Conservation (phyloP, 1,140 invertebrate species). For the Zaprionus capensis region DNA sequence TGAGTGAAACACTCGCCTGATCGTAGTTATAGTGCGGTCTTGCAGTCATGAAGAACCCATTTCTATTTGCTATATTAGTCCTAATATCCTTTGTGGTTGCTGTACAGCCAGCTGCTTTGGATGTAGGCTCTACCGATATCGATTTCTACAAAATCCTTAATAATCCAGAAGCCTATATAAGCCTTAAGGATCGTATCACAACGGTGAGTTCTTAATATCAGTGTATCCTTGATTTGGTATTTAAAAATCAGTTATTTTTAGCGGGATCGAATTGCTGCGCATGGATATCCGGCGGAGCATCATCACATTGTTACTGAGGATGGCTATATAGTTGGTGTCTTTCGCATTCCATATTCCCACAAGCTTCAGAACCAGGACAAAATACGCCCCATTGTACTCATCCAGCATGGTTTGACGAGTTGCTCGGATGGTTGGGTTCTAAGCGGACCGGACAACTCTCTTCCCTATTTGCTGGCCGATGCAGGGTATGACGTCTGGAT, state of each 20-base stretch:
- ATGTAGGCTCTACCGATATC: slow-evolving; percentile 18
- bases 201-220: slow-evolving; percentile 42
- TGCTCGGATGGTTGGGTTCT: slow-evolving; percentile 91
- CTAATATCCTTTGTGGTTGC: slow-evolving; percentile 10
- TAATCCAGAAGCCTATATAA: slow-evolving; percentile 61
- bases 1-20: background rate
- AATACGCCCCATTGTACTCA: slow-evolving; percentile 86
- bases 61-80: slow-evolving; percentile 4
- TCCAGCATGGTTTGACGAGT: slow-evolving; percentile 89
- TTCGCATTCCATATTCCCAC: slow-evolving; percentile 84
- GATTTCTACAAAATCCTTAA: slow-evolving; percentile 64
- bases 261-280: slow-evolving; percentile 58
- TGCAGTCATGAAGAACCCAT: slow-evolving; percentile 32
- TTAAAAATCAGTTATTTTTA: background rate
- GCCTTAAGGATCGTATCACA: slow-evolving; percentile 32
- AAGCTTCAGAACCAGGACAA: slow-evolving; percentile 55
- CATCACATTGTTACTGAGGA: slow-evolving; percentile 85
- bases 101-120: slow-evolving; percentile 24
- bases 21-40: slow-evolving; percentile 9
- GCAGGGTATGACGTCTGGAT: slow-evolving; percentile 89
- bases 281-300: slow-evolving; percentile 86
- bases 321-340: slow-evolving; percentile 85
- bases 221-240: background rate
- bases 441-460: slow-evolving; percentile 86
- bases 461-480: slow-evolving; percentile 87